Conservation (phyloP, 2,888 invertebrate species). For the Ectemnius continuus region DNA sequence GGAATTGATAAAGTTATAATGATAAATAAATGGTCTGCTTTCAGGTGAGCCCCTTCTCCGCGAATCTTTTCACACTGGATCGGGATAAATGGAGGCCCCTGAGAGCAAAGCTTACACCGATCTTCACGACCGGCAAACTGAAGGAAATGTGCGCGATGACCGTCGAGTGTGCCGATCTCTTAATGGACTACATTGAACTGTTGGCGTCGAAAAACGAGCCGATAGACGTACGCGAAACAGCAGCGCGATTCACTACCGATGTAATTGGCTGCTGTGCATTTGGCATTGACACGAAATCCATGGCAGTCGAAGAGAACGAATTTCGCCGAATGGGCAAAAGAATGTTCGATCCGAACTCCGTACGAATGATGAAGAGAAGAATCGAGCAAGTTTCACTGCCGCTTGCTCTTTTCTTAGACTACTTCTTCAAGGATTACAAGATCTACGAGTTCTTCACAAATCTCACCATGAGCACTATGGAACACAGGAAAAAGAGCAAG, state of each 20-base stretch:
- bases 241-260: conserved; percentile 75
- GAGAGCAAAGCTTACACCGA: conserved; percentile 78
- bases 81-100: conserved; percentile 79
- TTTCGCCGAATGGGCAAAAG: conserved; percentile 71
- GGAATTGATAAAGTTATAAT: too few relatives aligned
- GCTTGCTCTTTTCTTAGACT: conserved; percentile 55
- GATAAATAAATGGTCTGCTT: not conserved
- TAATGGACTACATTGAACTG: conserved; percentile 76
- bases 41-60: conserved; percentile 52
- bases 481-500: conserved; percentile 73
- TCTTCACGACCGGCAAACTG: conserved; percentile 79
- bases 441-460: conserved; percentile 68
- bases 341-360: conserved; percentile 55
- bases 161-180: conserved; percentile 74
- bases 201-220: conserved; percentile 50
- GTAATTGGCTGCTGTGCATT: conserved; percentile 77
- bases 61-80: conserved; percentile 76
- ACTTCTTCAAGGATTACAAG: conserved; percentile 52
- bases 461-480: conserved; percentile 70
- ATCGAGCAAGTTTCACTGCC: conserved; percentile 47
- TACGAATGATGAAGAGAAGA: conserved; percentile 13
- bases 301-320: conserved; percentile 68
- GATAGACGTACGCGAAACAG: conserved; percentile 66
- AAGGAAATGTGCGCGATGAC: conserved; percentile 79
- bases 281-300: conserved; percentile 74